Evolutionary conservation across 2,888 invertebrate species (phyloP).

Genomic region (Athrips mouffetella): DNA sequence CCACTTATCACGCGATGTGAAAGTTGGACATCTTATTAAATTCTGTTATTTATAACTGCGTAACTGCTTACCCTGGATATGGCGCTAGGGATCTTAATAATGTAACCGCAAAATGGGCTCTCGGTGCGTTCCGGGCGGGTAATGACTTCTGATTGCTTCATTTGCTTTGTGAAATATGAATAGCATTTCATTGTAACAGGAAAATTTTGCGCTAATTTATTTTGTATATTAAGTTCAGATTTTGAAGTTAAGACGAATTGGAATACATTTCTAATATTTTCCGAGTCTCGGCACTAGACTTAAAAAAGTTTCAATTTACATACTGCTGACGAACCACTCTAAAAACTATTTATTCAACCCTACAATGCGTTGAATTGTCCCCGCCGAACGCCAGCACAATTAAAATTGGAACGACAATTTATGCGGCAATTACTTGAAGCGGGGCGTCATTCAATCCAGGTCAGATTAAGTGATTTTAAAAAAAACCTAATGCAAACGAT

Average conservation of each 20-base stretch:
- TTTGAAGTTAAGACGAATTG: neutral
- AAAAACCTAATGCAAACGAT: slow-evolving; percentile 72
- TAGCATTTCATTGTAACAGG: slow-evolving; percentile 18
- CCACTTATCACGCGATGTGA: slow-evolving; percentile 68
- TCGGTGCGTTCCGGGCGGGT: slow-evolving; percentile 15
- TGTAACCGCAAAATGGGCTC: slow-evolving; percentile 22
- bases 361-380: slow-evolving; percentile 13
- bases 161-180: slow-evolving; percentile 21
- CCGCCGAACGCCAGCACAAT: slow-evolving; percentile 38
- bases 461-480: slow-evolving; percentile 74
- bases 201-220: slow-evolving; percentile 12
- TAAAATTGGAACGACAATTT: slow-evolving; percentile 64
- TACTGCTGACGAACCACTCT: slow-evolving; percentile 9
- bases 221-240: slow-evolving; percentile 7
- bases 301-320: slow-evolving; percentile 14
- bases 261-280: neutral
- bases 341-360: neutral
- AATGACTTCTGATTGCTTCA: slow-evolving; percentile 22
- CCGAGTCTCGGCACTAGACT: neutral
- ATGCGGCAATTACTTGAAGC: slow-evolving; percentile 71
- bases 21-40: slow-evolving; percentile 68
- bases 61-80: slow-evolving; percentile 33
- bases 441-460: slow-evolving; percentile 66
- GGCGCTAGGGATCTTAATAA: slow-evolving; percentile 23
- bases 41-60: slow-evolving; percentile 58